Evolutionary conservation across 2,113 vertebrate genomes (phyloP), one percentile per base, ranked within the genome.

Genomic region (Climacteris rufus): DNA sequence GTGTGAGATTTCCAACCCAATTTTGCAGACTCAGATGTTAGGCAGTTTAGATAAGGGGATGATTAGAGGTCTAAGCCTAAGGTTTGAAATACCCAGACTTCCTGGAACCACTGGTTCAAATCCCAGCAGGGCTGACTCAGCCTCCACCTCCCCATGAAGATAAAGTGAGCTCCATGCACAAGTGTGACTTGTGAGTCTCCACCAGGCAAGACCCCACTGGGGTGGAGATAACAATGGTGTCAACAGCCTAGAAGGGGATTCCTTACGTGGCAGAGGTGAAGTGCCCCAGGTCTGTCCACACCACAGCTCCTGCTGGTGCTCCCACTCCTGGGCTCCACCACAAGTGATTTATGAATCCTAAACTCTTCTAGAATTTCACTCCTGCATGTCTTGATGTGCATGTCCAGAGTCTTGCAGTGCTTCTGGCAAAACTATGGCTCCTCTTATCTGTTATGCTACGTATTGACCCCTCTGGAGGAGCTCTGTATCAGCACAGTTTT

Each of bases 1-100:
- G 90, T 96, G 94, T 96, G 95, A 95, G 93, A 95, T 95, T 95
- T 96, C 91, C 93, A 95, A 84, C 91, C 57, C 76, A 96, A 65
- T 97, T 96, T 94, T 95, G 91, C 91, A 90, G 94, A 94, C 91
- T 96, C 92, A 96, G 93, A 96, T 95, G 94, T 90, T 95, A 95
- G 93, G 93, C 89, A 96, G 95, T 95, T 96, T 95, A 97, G 96
- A 97, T 97, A 97, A 95, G 90, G 89, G 72, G 95, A 86, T 96
- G 94, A 97, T 97, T 97, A 97, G 96, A 94, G 92, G 90, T 93
- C 89, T 94, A 93, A 97, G 87, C 95, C 92, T 96, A 96, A 96
- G 94, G 94, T 96, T 96, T 87, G 94, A 97, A 97, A 96, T 96
- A 95, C 93, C 60, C 97, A 97, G 96, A 97, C 96, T 96, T 97